Evolutionary conservation across 2,113 vertebrate species (phyloP).

Genomic region (Anarrhichthys ocellatus): DNA sequence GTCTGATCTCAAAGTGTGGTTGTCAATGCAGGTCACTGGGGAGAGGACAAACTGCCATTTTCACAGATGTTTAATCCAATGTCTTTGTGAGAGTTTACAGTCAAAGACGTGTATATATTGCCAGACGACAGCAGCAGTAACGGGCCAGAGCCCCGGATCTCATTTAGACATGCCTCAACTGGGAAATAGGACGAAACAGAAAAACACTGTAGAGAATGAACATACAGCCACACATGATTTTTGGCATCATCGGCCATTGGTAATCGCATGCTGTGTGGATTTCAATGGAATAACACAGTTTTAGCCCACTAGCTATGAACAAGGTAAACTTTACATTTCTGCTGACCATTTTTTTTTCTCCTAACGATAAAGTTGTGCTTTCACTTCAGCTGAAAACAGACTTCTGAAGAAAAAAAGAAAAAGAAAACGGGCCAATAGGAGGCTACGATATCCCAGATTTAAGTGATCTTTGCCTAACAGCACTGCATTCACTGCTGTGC

Average conservation of each 20-base stretch:
- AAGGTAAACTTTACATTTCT: conserved; percentile 61
- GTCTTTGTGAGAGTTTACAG: conserved; percentile 13
- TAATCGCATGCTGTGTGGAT: conserved; percentile 18
- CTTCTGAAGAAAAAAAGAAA: background rate
- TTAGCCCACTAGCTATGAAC: conserved; percentile 48
- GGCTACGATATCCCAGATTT: conserved; percentile 60
- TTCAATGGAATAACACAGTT: conserved; percentile 1
- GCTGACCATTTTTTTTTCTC: conserved; percentile 69
- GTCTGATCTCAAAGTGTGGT: background rate
- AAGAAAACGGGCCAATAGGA: conserved; percentile 7
- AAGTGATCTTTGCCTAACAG: conserved; percentile 61
- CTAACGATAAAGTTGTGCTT: conserved; percentile 39
- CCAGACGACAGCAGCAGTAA: conserved; percentile 28
- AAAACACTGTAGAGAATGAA: conserved; percentile 32
- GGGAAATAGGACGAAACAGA: conserved; percentile 8
- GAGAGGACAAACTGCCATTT: background rate
- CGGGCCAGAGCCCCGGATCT: conserved; percentile 23
- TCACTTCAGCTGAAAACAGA: conserved; percentile 38
- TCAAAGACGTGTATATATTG: conserved; percentile 10
- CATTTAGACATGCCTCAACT: conserved; percentile 29
- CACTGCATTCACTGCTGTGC: conserved; percentile 73
- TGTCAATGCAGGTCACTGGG: conserved; percentile 15
- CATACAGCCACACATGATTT: background rate
- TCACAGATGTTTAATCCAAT: background rate
- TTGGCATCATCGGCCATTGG: background rate